Base-by-base conservation (phyloP, 1,140 invertebrate species). In the Leptinotarsa defecta region DNA sequence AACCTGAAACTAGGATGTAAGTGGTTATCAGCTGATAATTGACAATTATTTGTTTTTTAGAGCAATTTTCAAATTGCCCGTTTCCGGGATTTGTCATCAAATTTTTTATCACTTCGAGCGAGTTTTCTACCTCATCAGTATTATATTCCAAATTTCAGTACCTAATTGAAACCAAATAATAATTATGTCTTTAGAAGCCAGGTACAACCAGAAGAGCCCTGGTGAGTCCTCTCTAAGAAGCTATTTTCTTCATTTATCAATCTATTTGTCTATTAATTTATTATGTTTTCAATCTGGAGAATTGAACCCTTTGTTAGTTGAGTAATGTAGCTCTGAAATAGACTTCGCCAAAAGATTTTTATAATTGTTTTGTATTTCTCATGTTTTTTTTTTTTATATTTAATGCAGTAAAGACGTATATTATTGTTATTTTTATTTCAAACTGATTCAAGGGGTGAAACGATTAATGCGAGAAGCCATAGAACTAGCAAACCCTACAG, bases 401-500 rank as follows among this genome's bases (percentile, higher is more conserved):
- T 43, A 43, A 43, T 43, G 34, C 34, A 43, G 11, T 43, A 43
- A 13, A 68, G 67, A 65, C 67, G 3, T 62, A 72, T 34, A 43
- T 49, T 15, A 19, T 43, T 43, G 8, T 76, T 34, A 61, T 49
- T 34, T 8, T 43, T 43, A 43, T 43, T 43, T 43, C 4, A 5
- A 43, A 43, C 34, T 43, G 20, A 48, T 69, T 48, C 69, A 83
- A 94, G 96, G 95, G 86, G 97, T 98, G 1, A 98, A 98, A 86
- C 89, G 97, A 73, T 87, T 99, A 77, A 96, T 98, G 94, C 89
- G 93, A 83, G 97, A 99, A 87, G 96, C 97, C 1, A 88, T 91
- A 78, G 97, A 99, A 86, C 85, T 97, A 64, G 89, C 90, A 48
- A 90, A 94, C 76, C 90, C 96, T 19, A 97, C 95, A 17, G 94